Conservation (phyloP, 1,140 invertebrate genomes). For the Microplitis mediator region DNA sequence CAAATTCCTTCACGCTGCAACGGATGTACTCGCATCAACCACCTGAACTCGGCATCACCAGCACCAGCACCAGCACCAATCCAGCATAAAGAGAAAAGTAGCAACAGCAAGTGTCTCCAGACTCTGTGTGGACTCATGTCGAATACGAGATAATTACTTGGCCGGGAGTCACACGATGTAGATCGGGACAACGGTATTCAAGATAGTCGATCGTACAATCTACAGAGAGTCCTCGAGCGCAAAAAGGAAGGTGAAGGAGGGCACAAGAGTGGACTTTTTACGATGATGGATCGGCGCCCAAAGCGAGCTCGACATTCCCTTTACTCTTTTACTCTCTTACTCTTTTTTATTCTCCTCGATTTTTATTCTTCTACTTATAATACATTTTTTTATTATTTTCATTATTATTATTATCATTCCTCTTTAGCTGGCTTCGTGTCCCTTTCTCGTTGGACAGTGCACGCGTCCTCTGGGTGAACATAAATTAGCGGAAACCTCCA, state of each 20-base stretch:
- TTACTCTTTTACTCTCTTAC: neutral
- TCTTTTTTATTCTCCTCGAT: neutral
- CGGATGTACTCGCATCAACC: neutral
- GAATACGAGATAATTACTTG: slow-evolving; percentile 20
- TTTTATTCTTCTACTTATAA: neutral
- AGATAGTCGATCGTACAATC: slow-evolving; percentile 17
- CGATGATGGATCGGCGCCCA: slow-evolving; percentile 24
- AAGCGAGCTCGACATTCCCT: slow-evolving; percentile 16
- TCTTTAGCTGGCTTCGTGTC: neutral
- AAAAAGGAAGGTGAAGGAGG: slow-evolving; percentile 10
- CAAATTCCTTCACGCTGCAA: slow-evolving; percentile 13
- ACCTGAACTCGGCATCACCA: neutral
- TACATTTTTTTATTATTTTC: neutral
- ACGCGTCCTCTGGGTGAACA: slow-evolving; percentile 14
- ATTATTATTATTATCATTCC: neutral
- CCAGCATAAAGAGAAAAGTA: too few species aligned
- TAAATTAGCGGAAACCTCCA: slow-evolving; percentile 20
- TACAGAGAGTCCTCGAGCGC: neutral
- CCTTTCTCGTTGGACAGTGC: slow-evolving; percentile 2
- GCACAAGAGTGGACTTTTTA: slow-evolving; percentile 10
- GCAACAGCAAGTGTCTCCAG: slow-evolving; percentile 8
- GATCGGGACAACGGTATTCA: slow-evolving; percentile 16
- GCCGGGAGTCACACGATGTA: slow-evolving; percentile 17
- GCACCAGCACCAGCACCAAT: too few species aligned
- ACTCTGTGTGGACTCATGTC: slow-evolving; percentile 4